Evolutionary conservation across 2,113 vertebrate genomes (phyloP), one percentile per base, ranked within the genome.

Genomic region (Eubucco bourcierii): DNA sequence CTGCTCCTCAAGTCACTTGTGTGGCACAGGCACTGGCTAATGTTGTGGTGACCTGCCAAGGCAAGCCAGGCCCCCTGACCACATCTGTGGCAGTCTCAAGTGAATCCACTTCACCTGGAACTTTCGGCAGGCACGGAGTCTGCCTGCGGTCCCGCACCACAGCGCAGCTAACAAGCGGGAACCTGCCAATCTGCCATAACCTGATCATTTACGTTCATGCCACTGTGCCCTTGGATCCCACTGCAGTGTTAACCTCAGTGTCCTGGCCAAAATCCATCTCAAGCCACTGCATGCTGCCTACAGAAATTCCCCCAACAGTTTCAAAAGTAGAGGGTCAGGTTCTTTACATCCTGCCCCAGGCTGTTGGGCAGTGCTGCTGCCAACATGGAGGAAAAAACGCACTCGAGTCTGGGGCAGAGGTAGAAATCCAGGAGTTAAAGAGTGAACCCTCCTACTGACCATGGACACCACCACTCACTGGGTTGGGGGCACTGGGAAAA

Each of bases 291-390:
- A 90, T 34, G 73, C 84, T 90, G 90, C 87, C 92, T 90, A 55
- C 84, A 93, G 60, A 93, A 94, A 84, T 53, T 82, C 77, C 87
- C 76, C 58, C 61, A 53, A 65, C 66, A 31, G 53, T 78, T 94
- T 79, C 85, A 68, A 29, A 91, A 87, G 76, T 7, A 84, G 73
- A 90, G 83, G 94, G 89, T 93, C 92, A 96, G 95, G 95, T 90
- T 96, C 89, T 94, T 95, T 67, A 75, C 85, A 95, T 94, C 88
- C 95, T 93, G 96, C 96, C 96, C 50, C 90, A 90, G 94, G 79
- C 94, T 94, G 90, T 88, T 90, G 95, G 97, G 67, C 81, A 96
- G 86, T 7, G 31, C 65, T 65, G 72, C 76, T 90, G 82, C 82
- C 93, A 78, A 90, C 66, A 15, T 1, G 18, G 41, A 76, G 80